Conservation (phyloP, 2,888 invertebrate species). For the Rhingia campestris region DNA sequence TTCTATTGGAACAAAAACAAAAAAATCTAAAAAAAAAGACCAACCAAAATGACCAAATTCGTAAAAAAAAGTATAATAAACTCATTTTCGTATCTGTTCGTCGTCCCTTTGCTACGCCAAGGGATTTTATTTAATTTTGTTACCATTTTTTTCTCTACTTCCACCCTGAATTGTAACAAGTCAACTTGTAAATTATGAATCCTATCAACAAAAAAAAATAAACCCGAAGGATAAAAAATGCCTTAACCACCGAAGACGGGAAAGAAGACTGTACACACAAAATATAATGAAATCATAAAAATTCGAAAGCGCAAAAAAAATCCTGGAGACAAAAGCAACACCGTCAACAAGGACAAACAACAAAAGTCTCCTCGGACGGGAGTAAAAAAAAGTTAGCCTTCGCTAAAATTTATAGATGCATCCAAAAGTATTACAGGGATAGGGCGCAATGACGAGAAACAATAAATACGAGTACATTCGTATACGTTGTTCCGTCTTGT, state of each 20-base stretch:
- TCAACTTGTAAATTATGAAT: slow-evolving; percentile 70
- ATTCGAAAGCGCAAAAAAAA: slow-evolving; percentile 54
- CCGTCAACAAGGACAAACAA: slow-evolving; percentile 54
- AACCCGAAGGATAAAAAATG: slow-evolving; percentile 43
- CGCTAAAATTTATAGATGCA: slow-evolving; percentile 60
- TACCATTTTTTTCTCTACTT: slow-evolving; percentile 43
- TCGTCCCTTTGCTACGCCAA: slow-evolving; percentile 35
- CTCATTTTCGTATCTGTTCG: slow-evolving; percentile 36
- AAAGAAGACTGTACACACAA: slow-evolving; percentile 31
- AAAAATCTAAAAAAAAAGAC: background rate
- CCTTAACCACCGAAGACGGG: slow-evolving; percentile 28
- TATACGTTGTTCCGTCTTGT: background rate
- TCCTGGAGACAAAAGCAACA: slow-evolving; percentile 53
- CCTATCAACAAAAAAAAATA: slow-evolving; percentile 18
- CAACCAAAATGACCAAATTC: slow-evolving; percentile 34
- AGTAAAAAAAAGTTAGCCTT: slow-evolving; percentile 30
- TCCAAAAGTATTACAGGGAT: slow-evolving; percentile 10
- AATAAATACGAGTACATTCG: slow-evolving; percentile 33
- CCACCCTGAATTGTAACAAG: slow-evolving; percentile 47
- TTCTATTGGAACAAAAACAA: slow-evolving; percentile 31
- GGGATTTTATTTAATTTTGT: slow-evolving; percentile 70
- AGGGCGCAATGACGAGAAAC: slow-evolving; percentile 46
- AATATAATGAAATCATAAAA: slow-evolving; percentile 73
- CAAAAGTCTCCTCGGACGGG: slow-evolving; percentile 49
- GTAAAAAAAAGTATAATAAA: slow-evolving; percentile 46